Evolutionary conservation across 2,888 invertebrate species (phyloP), one percentile per base, ranked within the genome.

Genomic region (Tortricodes alternella): DNA sequence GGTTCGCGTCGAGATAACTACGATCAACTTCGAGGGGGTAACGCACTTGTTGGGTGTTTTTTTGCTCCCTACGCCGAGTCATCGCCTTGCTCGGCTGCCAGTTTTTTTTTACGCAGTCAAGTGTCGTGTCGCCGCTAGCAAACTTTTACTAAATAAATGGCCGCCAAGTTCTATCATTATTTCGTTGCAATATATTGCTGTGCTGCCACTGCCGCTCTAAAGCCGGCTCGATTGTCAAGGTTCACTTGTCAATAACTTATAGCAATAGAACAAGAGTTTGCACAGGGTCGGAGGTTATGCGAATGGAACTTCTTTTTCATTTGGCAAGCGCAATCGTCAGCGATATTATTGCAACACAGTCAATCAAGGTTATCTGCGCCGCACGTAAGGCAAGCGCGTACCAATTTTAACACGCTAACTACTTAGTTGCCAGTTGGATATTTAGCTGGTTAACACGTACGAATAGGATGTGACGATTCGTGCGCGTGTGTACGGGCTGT

Each of bases 1-100:
- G 53, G 41, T 48, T 76, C 71, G 63, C 73, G 72, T 68, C 64
- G 66, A 66, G 70, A 78, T 76, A 83, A 81, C 82, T 81, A 56
- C 56, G 75, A 82, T 83, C 76, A 83, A 84, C 88, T 83, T 83
- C 83, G 88, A 74, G 89, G 89, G 89, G 89, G 89, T 89, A 89
- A 86, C 85, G 88, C 83, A 88, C 89, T 89, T 89, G 85, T 88
- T 69, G 69, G 62, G 67, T 64, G 70, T 71, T 76, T 78, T 71
- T 78, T 76, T 74, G 74, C 79, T 80, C 77, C 43, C 74, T 78
- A 78, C 75, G 74, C 77, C 81, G 79, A 86, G 85, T 87, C 88
- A 84, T 85, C 82, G 87, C 74, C 80, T 85, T 75, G 46, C 53
- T 46, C 41, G 55, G 35, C 48, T 55, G 72, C 75, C 75, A 80